These are phyloP conservation scores for Harpagoxenus sublaevis DNA, from an alignment of 2,888 invertebrate species.

Conservation along the genomic window DNA sequence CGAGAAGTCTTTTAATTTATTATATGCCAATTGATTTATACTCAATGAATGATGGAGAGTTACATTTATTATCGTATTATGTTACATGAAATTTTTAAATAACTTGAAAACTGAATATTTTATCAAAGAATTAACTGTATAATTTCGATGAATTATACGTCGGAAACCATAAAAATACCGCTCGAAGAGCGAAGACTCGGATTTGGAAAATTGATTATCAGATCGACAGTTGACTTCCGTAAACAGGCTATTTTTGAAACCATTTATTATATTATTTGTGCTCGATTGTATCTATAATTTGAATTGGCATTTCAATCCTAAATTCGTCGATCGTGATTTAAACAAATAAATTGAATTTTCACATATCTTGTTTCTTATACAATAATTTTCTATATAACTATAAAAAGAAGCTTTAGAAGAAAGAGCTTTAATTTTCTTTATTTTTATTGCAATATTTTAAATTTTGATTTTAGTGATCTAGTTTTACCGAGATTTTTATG, in stretches of 20 bases:
- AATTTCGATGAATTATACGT: not conserved
- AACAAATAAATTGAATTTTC: slow-evolving; percentile 22
- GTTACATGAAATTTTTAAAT: not conserved
- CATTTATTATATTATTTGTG: not conserved
- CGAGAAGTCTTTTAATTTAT: not conserved
- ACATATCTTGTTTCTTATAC: not conserved
- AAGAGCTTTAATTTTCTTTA: not conserved
- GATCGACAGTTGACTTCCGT: not conserved
- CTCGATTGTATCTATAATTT: not conserved
- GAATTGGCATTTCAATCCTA: not conserved
- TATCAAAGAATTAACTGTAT: not conserved
- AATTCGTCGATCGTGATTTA: not conserved
- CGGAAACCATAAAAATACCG: not conserved
- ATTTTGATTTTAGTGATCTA: slow-evolving; percentile 9
- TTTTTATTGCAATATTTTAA: slow-evolving; percentile 2
- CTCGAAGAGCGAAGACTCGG: not conserved
- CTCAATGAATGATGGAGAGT: not conserved
- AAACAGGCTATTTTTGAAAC: not conserved
- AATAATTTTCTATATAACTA: too few relatives aligned
- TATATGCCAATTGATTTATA: not conserved
- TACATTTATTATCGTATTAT: not conserved
- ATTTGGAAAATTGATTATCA: slow-evolving; percentile 6
- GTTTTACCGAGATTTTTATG: not conserved
- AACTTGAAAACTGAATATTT: not conserved
- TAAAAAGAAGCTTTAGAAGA: not conserved